Percentiles rank a stretch among this genome's conserved stretches.
Evolutionary conservation across 2,113 vertebrate species (phyloP).

Genomic region (Haplotaxodon microlepis): DNA sequence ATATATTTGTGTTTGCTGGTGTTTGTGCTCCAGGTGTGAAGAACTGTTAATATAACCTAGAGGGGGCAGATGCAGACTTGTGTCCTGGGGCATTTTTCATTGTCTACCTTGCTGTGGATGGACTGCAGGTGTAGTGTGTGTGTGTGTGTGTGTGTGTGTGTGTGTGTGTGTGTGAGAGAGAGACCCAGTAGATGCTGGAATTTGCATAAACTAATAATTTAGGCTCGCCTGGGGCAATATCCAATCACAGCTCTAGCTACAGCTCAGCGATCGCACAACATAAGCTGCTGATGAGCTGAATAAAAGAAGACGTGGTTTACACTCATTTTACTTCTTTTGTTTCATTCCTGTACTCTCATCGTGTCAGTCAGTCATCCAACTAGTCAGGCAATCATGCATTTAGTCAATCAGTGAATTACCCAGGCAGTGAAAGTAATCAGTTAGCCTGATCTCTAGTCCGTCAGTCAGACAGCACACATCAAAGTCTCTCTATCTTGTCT

Average conservation of each 20-base stretch:
- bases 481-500: background rate
- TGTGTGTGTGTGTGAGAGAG: background rate
- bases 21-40: background rate
- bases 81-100: slow-evolving; percentile 14
- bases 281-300: background rate
- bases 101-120: slow-evolving; percentile 10
- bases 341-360: background rate
- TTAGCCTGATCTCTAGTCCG: background rate
- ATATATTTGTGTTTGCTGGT: background rate
- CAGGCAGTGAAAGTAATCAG: slow-evolving; percentile 11
- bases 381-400: background rate
- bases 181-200: background rate
- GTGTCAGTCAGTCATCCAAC: background rate
- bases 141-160: background rate
- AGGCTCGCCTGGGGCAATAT: background rate
- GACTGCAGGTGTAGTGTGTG: slow-evolving; percentile 16
- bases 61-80: background rate
- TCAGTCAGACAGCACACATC: background rate
- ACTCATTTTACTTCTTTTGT: background rate
- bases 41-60: background rate
- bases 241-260: background rate
- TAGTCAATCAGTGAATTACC: slow-evolving; percentile 38
- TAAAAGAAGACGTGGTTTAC: background rate
- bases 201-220: slow-evolving; percentile 34
- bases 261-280: background rate